phyloP scores from a whole-genome alignment of 2,113 vertebrate genomes.

The Psammodynastes pulverulentus region DNA sequence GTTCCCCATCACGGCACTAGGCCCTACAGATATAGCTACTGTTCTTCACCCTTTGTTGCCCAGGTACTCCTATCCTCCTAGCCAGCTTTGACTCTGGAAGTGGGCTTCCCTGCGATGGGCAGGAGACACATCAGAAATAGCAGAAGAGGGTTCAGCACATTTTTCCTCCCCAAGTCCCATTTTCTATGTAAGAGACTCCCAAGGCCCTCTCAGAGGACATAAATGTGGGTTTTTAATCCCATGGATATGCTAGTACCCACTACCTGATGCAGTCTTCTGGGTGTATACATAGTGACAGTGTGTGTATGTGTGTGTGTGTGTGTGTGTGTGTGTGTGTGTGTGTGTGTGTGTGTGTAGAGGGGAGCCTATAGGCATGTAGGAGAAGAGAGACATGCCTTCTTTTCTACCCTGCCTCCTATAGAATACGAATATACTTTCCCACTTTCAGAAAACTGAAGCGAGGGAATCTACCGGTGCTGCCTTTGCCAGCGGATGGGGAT shows the following conservation, averaged over 20 bases:
- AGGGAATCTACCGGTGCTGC: conserved; percentile 77
- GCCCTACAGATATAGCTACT: background rate
- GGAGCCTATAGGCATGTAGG: conserved; percentile 38
- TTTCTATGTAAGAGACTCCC: background rate
- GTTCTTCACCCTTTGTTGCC: background rate
- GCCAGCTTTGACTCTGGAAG: background rate
- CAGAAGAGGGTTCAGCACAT: background rate
- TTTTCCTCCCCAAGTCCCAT: background rate
- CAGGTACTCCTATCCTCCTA: background rate
- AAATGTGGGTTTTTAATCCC: background rate
- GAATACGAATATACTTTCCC: conserved; percentile 80
- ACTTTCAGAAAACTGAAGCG: conserved; percentile 82
- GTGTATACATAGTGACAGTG: no score
- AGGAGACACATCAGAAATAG: background rate
- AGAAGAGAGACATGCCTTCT: conserved; percentile 65
- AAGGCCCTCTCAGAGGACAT: no score
- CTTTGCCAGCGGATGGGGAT: conserved; percentile 58
- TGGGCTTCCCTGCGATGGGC: background rate
- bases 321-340: background rate
- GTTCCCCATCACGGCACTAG: no score
- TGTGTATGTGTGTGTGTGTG: background rate
- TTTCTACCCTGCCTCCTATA: conserved; percentile 73
- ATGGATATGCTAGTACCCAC: background rate
- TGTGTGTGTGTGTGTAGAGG: background rate
- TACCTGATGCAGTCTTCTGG: background rate